Conservation (phyloP, 2,797 vertebrate species). For the Melanotaenia parkinsoni region DNA sequence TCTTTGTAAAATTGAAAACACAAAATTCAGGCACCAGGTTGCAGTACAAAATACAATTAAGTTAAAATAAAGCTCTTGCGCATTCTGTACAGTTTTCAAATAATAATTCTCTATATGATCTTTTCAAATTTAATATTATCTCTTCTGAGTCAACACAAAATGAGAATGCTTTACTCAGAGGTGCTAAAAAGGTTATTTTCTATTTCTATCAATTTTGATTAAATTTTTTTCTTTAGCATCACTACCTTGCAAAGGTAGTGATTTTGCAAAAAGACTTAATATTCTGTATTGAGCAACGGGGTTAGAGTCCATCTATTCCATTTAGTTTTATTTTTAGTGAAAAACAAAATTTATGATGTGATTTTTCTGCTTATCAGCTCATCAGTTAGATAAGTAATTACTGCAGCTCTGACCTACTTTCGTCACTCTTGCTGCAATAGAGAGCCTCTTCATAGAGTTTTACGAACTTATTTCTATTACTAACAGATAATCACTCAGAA, state of each 20-base stretch:
- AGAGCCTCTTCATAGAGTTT: conserved; percentile 25
- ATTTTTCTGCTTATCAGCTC: neutral
- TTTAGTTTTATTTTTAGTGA: neutral
- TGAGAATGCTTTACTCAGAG: neutral
- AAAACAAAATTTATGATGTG: neutral
- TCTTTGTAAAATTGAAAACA: too few relatives aligned
- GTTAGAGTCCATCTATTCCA: too few relatives aligned
- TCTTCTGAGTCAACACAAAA: neutral
- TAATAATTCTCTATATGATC: neutral
- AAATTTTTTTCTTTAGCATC: too few relatives aligned
- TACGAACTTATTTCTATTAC: conserved; percentile 19
- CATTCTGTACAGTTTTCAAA: neutral
- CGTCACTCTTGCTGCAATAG: neutral
- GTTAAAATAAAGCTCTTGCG: too few relatives aligned
- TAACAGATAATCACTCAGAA: conserved; percentile 35
- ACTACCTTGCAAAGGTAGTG: too few relatives aligned
- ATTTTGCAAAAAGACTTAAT: too few relatives aligned
- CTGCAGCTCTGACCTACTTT: conserved; percentile 4
- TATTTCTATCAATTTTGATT: too few relatives aligned
- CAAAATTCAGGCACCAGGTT: too few relatives aligned
- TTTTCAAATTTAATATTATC: neutral
- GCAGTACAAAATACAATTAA: too few relatives aligned
- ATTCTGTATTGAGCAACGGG: too few relatives aligned
- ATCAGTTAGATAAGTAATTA: neutral
- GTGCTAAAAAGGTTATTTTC: neutral